Base-by-base conservation (phyloP, 2,113 vertebrate genomes). In the Petroica traversi region DNA sequence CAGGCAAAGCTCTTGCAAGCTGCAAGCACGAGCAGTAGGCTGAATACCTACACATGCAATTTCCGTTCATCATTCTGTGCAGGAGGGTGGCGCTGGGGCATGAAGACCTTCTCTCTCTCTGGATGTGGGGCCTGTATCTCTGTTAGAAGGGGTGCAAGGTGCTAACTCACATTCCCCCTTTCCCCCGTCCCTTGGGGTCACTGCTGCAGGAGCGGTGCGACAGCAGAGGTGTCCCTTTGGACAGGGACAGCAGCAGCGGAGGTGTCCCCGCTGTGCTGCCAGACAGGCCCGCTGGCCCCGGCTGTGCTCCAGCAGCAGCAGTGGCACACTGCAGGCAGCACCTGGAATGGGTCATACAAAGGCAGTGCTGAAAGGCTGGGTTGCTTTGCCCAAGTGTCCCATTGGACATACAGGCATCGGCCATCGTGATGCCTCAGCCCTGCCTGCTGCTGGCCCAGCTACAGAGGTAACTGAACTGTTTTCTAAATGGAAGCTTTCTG, bases 291-390 rank as follows among this genome's bases (percentile, higher is more conserved):
- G 3, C 38, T 33, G 14, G 3, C 17, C 58, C 33, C 2, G 4
- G 31, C 57, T 4, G 46, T 14, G 83, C 52, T 24, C 31, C 28
- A 1, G 33, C 5, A 0, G 24, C 0, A 3, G 0, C 33, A 1
- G 1, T 19, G 3, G 2, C 2, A 0, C 1, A 0, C 33, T 12
- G 78, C 2, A 2, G 14, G 41, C 14, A 10, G 0, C 19, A 3
- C 2, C 38, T 1, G 1, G 4, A 16, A 5, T 1, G 3, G 31
- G 8, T 6, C 4, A 11, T 5, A 17, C 33, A 11, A 33, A 34
- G 11, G 16, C 1, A 1, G 4, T 2, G 24, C 14, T 9, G 31
- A 8, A 52, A 16, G 10, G 12, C 0, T 28, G 73, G 6, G 8
- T 0, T 8, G 20, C 22, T 6, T 3, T 34, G 6, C 17, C 22